Conservation (phyloP, 1,140 invertebrate species). For the Hyposmocoma kahamanoa region DNA sequence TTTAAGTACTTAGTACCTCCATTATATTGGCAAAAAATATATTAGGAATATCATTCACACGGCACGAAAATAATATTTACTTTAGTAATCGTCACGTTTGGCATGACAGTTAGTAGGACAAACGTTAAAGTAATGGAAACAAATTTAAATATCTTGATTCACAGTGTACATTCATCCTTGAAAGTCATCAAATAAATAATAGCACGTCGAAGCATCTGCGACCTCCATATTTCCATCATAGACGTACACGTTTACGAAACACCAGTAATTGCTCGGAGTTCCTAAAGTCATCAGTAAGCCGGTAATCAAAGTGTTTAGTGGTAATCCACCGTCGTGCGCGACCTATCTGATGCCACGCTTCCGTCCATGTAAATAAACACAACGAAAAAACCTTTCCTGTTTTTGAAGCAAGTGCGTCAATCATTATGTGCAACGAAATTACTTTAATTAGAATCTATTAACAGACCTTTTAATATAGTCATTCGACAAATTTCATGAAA, state of each 20-base stretch:
- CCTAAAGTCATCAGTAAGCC: slow-evolving; percentile 39
- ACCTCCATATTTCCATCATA: slow-evolving; percentile 17
- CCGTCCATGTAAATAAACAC: slow-evolving; percentile 23
- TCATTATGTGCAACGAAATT: slow-evolving; percentile 21
- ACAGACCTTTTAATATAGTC: too few species aligned
- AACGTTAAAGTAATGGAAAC: too few species aligned
- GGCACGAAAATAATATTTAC: too few species aligned
- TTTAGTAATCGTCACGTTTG: too few species aligned
- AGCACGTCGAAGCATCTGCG: slow-evolving; percentile 9
- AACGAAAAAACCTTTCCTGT: slow-evolving; percentile 28
- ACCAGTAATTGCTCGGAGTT: slow-evolving; percentile 36
- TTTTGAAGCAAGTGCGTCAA: not conserved
- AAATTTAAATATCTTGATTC: too few species aligned
- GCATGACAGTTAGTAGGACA: too few species aligned
- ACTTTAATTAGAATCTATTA: too few species aligned
- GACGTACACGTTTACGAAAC: slow-evolving; percentile 20
- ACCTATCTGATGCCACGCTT: slow-evolving; percentile 22
- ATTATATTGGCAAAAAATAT: too few species aligned
- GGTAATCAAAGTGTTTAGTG: slow-evolving; percentile 32
- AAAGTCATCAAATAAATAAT: not conserved
- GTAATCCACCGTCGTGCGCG: slow-evolving; percentile 30
- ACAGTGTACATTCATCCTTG: slow-evolving; percentile 7
- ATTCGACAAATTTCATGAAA: too few species aligned
- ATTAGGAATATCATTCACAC: too few species aligned
- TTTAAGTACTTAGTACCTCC: too few species aligned